Base-by-base conservation (phyloP, 2,888 invertebrate genomes). In the Drosophila mimetica region DNA sequence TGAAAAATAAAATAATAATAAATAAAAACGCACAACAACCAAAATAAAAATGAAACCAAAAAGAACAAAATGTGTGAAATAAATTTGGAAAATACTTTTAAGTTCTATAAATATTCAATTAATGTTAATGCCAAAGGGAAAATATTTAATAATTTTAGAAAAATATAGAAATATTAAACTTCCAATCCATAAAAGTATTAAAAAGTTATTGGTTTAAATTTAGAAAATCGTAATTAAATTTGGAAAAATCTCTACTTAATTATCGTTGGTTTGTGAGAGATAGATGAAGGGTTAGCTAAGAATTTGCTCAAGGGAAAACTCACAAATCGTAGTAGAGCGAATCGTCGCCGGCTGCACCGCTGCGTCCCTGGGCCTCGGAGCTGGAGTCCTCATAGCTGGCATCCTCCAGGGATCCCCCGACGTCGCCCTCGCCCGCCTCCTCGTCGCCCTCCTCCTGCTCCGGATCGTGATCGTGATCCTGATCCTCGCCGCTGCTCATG, bases 311-410 rank as follows among this genome's bases (percentile, higher is more conserved):
- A 25, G 60, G 67, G 52, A 67, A 67, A 81, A 91, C 91, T 91
- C 91, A 91, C 91, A 87, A 89, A 90, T 91, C 90, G 76, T 90
- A 89, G 79, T 91, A 90, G 47, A 85, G 74, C 72, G 89, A 88
- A 71, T 91, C 90, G 53, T 90, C 90, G 53, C 80, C 76, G 44
- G 89, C 88, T 18, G 90, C 89, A 5, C 75, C 67, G 79, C 81
- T 66, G 79, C 53, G 89, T 58, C 55, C 77, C 44, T 80, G 76
- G 2, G 53, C 75, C 63, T 77, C 85, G 30, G 34, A 52, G 25
- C 76, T 59, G 32, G 86, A 86, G 41, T 91, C 90, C 67, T 90
- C 90, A 50, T 88, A 86, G 79, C 81, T 88, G 53, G 71, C 71
- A n/a, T 83, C 79, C 60, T 76, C 75, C 54, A 72, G 72, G 32